Evolutionary conservation across 1,140 invertebrate genomes (phyloP).

Genomic region (Littorina saxatilis): DNA sequence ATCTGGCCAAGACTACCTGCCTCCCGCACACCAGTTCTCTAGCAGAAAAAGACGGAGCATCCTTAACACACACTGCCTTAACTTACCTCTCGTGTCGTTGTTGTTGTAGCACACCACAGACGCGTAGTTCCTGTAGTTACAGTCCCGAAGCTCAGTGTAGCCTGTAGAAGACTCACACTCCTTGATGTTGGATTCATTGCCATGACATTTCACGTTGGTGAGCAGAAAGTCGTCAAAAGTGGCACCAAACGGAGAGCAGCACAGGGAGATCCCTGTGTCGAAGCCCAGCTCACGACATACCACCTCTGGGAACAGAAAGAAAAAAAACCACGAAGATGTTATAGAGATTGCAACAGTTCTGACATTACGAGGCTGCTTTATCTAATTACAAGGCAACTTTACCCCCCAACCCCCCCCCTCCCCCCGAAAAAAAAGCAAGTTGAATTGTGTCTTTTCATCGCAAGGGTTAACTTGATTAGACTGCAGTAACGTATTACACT

Average conservation of each 20-base stretch:
- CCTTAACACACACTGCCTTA: too few species aligned
- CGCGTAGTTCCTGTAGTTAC: slow-evolving; percentile 52
- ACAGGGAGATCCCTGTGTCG: slow-evolving; percentile 51
- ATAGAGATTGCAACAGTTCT: not conserved
- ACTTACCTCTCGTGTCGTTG: not conserved
- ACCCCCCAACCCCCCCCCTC: too few species aligned
- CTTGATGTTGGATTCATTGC: slow-evolving; percentile 52
- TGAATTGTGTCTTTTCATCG: too few species aligned
- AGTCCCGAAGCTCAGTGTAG: slow-evolving; percentile 30
- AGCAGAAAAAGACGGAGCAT: too few species aligned
- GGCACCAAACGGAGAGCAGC: slow-evolving; percentile 59
- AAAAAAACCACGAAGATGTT: not conserved
- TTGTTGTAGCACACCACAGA: slow-evolving; percentile 56
- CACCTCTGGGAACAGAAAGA: slow-evolving; percentile 51
- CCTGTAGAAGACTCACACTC: slow-evolving; percentile 46
- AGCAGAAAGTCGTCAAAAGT: slow-evolving; percentile 44
- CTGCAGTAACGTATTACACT: too few species aligned
- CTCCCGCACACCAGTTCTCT: too few species aligned
- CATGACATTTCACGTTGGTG: slow-evolving; percentile 54
- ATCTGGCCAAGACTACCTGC: too few species aligned
- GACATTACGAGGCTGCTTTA: too few species aligned
- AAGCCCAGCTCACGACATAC: slow-evolving; percentile 63
- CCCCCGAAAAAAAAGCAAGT: too few species aligned
- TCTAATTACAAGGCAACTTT: too few species aligned
- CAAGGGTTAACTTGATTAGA: too few species aligned